phyloP scores from a whole-genome alignment of 2,888 invertebrate species.

The Galerucella calmariensis region DNA sequence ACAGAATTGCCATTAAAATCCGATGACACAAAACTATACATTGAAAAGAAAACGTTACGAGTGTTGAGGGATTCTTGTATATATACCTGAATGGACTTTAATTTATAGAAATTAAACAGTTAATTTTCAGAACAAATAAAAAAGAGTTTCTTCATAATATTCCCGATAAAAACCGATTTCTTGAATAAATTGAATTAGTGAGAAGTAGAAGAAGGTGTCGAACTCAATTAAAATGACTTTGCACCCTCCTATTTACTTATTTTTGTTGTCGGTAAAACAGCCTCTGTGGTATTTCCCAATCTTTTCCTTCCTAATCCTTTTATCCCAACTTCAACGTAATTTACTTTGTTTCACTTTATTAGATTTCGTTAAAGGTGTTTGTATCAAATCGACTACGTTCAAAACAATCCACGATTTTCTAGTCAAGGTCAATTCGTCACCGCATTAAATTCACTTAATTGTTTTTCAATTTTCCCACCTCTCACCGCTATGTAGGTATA shows the following conservation, averaged over 20 bases:
- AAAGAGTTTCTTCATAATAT: neutral
- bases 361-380: neutral
- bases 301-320: slow-evolving; percentile 18
- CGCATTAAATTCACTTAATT: slow-evolving; percentile 34
- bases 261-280: neutral
- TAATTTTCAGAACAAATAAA: neutral
- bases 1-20: slow-evolving; percentile 10
- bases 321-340: slow-evolving; percentile 23
- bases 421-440: slow-evolving; percentile 17
- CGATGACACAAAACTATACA: neutral
- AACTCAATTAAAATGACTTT: slow-evolving; percentile 40
- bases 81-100: slow-evolving; percentile 7
- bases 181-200: slow-evolving; percentile 35
- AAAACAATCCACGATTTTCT: neutral
- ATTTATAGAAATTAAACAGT: neutral
- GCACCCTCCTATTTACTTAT: slow-evolving; percentile 14
- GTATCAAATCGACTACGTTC: neutral
- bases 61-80: slow-evolving; percentile 9
- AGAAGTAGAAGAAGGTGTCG: slow-evolving; percentile 29
- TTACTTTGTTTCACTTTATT: slow-evolving; percentile 9
- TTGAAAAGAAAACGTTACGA: slow-evolving; percentile 11
- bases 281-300: slow-evolving; percentile 25
- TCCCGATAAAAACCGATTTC: slow-evolving; percentile 20
- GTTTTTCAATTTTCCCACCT: slow-evolving; percentile 38
- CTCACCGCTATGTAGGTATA: slow-evolving; percentile 17